Base-by-base conservation (phyloP, 2,888 invertebrate species). In the Dorcus hopei region DNA sequence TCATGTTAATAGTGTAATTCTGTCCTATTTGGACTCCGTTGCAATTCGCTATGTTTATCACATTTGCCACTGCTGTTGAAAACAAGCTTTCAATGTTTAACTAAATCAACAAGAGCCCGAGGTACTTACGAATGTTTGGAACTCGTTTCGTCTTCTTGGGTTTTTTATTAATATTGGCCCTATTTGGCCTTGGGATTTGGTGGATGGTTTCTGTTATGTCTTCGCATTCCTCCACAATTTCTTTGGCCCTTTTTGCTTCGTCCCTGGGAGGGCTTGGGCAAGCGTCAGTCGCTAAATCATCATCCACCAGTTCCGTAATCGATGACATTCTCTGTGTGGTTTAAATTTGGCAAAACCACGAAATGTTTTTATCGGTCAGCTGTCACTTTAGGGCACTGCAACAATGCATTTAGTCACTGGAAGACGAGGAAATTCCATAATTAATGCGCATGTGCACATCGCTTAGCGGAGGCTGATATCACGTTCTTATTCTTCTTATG, bases 1-100 rank as follows among this genome's bases (percentile, higher is more conserved):
- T 58, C 48, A 68, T 45, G 63, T 82, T 78, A 62, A 80, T 80
- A 11, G 79, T 74, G 69, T 77, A 64, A 52, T 75, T 74, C 57
- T 77, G 77, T 1, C 83, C 83, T 68, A 80, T 77, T 19, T 80
- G 79, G 3, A 83, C 74, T 58, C 79, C 76, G 56, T 71, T 77
- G 2, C 80, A 79, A 61, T 81, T 80, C 0, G 81, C 76, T 64
- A 83, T 80, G 64, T 81, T 82, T 48, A 82, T 80, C 2, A 82
- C 82, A 72, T 78, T 79, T 2, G 82, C 82, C 51, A 77, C 74
- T 7, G 82, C 82, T 82, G 72, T 16, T 33, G 26, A 6, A 33
- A 33, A 33, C 26, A 33, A 45, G 48, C 41, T 57, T 40, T 11
- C 11, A 9, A 50, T 16, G 33, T 49, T 38, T 19, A 19, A 9